Conservation (phyloP, 2,797 vertebrate genomes). For the Thripadectes ignobilis region DNA sequence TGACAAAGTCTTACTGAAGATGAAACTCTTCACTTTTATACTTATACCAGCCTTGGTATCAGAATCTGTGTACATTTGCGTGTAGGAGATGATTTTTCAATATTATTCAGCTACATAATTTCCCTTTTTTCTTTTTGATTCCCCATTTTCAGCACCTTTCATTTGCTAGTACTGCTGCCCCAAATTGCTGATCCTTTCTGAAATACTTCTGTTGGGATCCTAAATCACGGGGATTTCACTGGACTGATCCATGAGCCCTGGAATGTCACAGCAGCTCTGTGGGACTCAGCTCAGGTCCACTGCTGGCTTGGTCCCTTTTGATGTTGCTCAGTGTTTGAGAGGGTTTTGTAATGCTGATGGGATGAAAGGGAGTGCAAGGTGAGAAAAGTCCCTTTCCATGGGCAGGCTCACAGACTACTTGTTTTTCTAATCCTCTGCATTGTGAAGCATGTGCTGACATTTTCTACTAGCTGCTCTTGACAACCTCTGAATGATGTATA, state of each 20-base stretch:
- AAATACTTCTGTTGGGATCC: neutral
- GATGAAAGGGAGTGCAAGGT: neutral
- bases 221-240: neutral
- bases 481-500: neutral
- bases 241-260: neutral
- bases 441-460: neutral
- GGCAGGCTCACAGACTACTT: neutral
- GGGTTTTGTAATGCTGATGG: neutral
- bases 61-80: neutral
- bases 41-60: neutral
- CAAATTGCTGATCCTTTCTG: neutral
- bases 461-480: neutral
- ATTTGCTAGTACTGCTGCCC: neutral
- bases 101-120: constrained; percentile 56
- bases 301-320: neutral
- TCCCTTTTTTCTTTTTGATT: constrained; percentile 48
- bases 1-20: constrained; percentile 26
- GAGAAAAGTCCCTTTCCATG: neutral
- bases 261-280: neutral
- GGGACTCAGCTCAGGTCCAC: neutral
- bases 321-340: neutral
- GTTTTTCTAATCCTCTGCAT: neutral
- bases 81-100: neutral
- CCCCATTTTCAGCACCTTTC: neutral
- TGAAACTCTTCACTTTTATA: constrained; percentile 55